phyloP scores from a whole-genome alignment of 1,140 invertebrate genomes.

The Thalassaphorura encarpata region DNA sequence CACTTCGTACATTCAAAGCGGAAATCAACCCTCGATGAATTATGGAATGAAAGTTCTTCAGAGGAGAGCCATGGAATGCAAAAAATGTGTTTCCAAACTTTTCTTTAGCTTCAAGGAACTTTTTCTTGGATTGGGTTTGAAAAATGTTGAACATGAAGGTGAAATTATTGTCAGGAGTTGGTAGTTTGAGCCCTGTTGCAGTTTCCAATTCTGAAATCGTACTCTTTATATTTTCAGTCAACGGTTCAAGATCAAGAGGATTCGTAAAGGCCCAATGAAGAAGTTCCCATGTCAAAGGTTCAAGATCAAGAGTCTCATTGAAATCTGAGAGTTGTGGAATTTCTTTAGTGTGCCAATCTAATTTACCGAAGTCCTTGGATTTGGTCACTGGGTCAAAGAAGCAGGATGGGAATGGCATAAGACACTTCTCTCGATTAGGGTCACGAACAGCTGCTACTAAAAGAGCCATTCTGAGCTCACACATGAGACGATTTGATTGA shows the following conservation, averaged over 20 bases:
- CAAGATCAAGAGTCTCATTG: background rate
- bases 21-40: background rate
- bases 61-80: background rate
- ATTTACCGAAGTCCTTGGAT: background rate
- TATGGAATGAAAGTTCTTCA: constrained; percentile 4
- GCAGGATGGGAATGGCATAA: constrained; percentile 2
- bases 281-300: background rate
- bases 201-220: background rate
- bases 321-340: background rate
- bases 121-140: background rate
- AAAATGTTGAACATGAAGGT: background rate
- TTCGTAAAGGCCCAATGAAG: constrained; percentile 3
- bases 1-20: background rate
- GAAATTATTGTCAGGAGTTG: background rate
- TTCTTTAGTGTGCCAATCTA: background rate
- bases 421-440: background rate
- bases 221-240: background rate
- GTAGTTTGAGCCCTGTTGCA: background rate
- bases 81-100: background rate
- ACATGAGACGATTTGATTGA: too few relatives aligned
- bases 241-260: background rate
- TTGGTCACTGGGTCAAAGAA: constrained; percentile 1
- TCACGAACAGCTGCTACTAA: background rate
- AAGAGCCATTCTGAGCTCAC: background rate
- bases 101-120: background rate